Evolutionary conservation across 2,888 invertebrate genomes (phyloP), one percentile per base, ranked within the genome.

Genomic region (Cephus runcator): DNA sequence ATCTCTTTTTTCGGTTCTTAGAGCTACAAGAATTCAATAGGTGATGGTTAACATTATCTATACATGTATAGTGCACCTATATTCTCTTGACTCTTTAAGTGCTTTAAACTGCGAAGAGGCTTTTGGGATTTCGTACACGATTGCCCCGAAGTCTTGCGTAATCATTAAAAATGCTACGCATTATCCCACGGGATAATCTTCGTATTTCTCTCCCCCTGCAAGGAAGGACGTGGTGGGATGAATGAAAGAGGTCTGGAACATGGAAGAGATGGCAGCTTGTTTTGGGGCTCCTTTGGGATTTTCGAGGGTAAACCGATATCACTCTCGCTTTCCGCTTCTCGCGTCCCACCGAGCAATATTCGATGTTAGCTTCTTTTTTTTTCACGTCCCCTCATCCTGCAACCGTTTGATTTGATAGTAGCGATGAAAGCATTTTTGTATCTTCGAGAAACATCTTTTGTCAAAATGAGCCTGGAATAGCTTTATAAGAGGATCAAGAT

Each of bases 271-370:
- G 73, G 34, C 75, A 69, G 74, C 74, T 77, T 76, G 78, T 78
- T 75, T 76, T 56, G 71, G 69, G 71, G 35, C 34, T 78, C 71
- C 75, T 75, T 76, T 23, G 30, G 78, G 75, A 69, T 75, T 78
- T 77, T 36, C 23, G 33, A 35, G 75, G 75, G 75, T 78, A 75
- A 69, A 31, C 30, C 31, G 69, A 75, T 75, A 56, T 68, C 69
- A 30, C 40, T 36, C 75, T 75, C 69, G 33, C 71, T n/a, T 68
- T 35, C 11, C n/a, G 23, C 71, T 71, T 71, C 15, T 71, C 31
- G 33, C 31, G 71, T 11, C 31, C 30, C 71, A 71, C 71, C 12
- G 15, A 33, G 33, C 71, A 31, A 15, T 71, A 71, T 71, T 71
- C 30, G 31, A 71, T 71, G 71, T 23, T 71, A n/a, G 31, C 71